Evolutionary conservation across 2,888 invertebrate genomes (phyloP).

Genomic region (Morpho helenor): DNA sequence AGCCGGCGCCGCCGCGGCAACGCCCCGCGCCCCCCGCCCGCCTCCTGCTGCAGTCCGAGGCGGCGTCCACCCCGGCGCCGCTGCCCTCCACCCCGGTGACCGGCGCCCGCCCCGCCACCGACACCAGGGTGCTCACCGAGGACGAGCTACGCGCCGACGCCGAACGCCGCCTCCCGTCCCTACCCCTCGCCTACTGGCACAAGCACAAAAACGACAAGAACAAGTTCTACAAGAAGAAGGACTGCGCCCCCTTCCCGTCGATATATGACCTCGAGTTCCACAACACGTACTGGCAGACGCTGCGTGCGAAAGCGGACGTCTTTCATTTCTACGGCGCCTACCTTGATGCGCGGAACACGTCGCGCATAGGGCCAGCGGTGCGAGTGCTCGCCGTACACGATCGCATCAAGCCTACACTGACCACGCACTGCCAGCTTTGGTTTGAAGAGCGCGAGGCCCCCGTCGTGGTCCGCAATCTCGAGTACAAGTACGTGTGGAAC

Average conservation of each 20-base stretch:
- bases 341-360: conserved; percentile 88
- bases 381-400: conserved; percentile 94
- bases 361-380: conserved; percentile 89
- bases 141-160: conserved; percentile 88
- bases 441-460: conserved; percentile 91
- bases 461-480: conserved; percentile 88
- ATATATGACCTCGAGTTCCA: conserved; percentile 95
- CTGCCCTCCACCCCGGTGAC: conserved; percentile 36
- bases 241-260: conserved; percentile 91
- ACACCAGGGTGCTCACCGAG: conserved; percentile 77
- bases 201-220: conserved; percentile 89
- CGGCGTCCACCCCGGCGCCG: conserved; percentile 30
- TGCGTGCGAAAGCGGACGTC: conserved; percentile 90
- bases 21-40: conserved; percentile 32
- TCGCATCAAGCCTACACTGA: conserved; percentile 89
- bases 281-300: conserved; percentile 95
- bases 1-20: conserved; percentile 36
- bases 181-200: conserved; percentile 92
- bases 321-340: conserved; percentile 95
- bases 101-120: conserved; percentile 34
- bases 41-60: conserved; percentile 35
- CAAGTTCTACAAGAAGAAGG: conserved; percentile 81
- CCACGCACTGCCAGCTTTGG: conserved; percentile 94
- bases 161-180: conserved; percentile 88
- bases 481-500: conserved; percentile 97